Evolutionary conservation across 2,113 vertebrate genomes (phyloP).

Genomic region (Takifugu bimaculatus): DNA sequence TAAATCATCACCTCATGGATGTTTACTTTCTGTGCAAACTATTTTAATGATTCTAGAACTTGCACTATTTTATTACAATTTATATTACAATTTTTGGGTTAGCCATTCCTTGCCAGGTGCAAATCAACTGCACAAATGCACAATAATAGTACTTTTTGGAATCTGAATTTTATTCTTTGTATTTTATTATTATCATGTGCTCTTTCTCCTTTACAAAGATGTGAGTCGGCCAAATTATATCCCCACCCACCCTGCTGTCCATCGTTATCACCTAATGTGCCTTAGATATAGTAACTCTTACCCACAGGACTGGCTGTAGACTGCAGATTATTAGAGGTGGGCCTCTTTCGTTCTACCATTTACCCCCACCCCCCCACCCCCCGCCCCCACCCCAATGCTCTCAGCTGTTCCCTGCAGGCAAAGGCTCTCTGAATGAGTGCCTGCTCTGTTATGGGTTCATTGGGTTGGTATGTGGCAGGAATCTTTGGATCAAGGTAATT

Average conservation of each 20-base stretch:
- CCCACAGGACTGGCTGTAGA: conserved; percentile 45
- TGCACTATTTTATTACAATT: not conserved
- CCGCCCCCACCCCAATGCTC: conserved; percentile 51
- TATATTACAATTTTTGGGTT: not conserved
- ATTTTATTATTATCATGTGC: too few relatives aligned
- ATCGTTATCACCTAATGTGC: conserved; percentile 43
- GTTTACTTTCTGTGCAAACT: conserved; percentile 1
- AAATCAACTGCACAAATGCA: not conserved
- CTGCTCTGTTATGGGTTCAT: conserved; percentile 75
- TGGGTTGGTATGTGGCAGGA: conserved; percentile 75
- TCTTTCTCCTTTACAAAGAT: not conserved
- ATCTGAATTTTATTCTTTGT: too few relatives aligned
- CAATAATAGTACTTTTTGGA: too few relatives aligned
- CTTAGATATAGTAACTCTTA: conserved; percentile 51
- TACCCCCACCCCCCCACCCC: conserved; percentile 32
- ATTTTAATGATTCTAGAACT: not conserved
- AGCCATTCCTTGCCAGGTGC: not conserved
- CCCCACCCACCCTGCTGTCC: conserved; percentile 41
- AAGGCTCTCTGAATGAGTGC: conserved; percentile 61
- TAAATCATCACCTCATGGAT: conserved; percentile 7
- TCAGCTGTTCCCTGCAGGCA: conserved; percentile 70
- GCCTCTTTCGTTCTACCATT: conserved; percentile 62
- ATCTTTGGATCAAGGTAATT: conserved; percentile 81
- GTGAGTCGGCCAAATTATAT: conserved; percentile 8
- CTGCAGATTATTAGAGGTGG: conserved; percentile 53